Evolutionary conservation across 2,888 invertebrate species (phyloP), one percentile per base, ranked within the genome.

Genomic region (Drosophila yooni): DNA sequence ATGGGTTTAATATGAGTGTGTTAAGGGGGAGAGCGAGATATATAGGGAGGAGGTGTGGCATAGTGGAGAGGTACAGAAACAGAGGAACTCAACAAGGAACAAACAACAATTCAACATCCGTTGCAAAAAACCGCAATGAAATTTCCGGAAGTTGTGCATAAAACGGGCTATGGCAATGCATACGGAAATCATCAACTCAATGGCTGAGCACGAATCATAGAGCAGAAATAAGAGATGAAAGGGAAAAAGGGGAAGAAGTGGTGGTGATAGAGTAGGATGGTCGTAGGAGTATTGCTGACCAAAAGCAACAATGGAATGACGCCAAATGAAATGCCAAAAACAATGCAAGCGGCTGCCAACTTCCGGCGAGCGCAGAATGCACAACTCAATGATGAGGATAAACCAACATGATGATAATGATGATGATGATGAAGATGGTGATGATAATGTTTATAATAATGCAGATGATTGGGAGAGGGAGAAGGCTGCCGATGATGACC

Each of bases 161-260:
- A 86, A 85, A 91, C 91, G 91, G 85, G 89, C 90, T 76, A 91
- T 88, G 85, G 89, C 90, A 74, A 91, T 88, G 88, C 91, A 91
- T 90, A 90, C 91, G 91, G 91, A 91, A 92, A 90, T 92, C 92
- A 91, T 91, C 91, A 91, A 87, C 91, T 87, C 90, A 79, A 90
- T 88, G 90, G 90, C 72, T 90, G 90, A 82, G 71, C 89, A 87
- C 57, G 25, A 68, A 88, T 79, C 86, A 88, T 67, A 68, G 62
- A 50, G 59, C 36, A 46, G 63, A 65, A 58, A 72, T 65, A 33
- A 48, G 51, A 27, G 51, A 36, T 54, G n/a, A n/a, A n/a, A 18
- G 1, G 31, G 29, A 13, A 31, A 31, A 27, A 21, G 2, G 18
- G 38, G 1, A 11, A 29, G 21, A 6, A 7, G n/a, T 18, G 21